Evolutionary conservation across 2,797 vertebrate genomes (phyloP).

Genomic region (Fistularia commersonii): DNA sequence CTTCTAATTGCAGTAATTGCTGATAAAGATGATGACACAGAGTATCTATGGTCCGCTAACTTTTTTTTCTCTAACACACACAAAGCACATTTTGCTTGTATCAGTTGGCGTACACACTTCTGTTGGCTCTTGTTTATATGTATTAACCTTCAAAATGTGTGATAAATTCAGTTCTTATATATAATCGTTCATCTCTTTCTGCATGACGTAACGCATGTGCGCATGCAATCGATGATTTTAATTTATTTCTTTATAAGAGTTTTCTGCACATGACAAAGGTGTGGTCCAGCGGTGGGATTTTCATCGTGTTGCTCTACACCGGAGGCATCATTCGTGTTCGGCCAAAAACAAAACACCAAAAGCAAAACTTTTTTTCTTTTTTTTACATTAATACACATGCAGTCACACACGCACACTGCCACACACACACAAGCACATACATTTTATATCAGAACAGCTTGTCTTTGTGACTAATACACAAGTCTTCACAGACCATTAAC

Average conservation of each 20-base stretch:
- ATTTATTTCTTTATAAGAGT: constrained; percentile 2
- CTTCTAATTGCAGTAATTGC: too few species aligned
- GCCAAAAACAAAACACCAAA: constrained; percentile 35
- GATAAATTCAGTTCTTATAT: background rate
- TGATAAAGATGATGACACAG: too few species aligned
- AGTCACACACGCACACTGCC: constrained; percentile 2
- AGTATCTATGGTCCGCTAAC: too few species aligned
- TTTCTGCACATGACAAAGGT: too few species aligned
- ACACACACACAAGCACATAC: constrained; percentile 19
- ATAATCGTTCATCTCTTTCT: too few species aligned
- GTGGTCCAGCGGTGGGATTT: too few species aligned
- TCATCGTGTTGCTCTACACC: background rate
- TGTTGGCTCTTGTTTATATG: too few species aligned
- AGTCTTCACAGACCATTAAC: constrained; percentile 72
- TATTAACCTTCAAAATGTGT: background rate
- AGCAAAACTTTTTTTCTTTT: constrained; percentile 22
- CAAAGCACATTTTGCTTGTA: background rate
- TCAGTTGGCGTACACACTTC: too few species aligned
- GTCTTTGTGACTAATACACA: constrained; percentile 69
- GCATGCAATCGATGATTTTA: constrained; percentile 3
- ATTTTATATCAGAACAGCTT: constrained; percentile 69
- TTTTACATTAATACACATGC: too few species aligned
- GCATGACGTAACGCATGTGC: too few species aligned
- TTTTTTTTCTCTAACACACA: background rate
- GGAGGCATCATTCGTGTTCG: constrained; percentile 28